Conservation (phyloP, 37 sponge, comb jelly and placozoan species). For the Diacarnus erythraeanus region DNA sequence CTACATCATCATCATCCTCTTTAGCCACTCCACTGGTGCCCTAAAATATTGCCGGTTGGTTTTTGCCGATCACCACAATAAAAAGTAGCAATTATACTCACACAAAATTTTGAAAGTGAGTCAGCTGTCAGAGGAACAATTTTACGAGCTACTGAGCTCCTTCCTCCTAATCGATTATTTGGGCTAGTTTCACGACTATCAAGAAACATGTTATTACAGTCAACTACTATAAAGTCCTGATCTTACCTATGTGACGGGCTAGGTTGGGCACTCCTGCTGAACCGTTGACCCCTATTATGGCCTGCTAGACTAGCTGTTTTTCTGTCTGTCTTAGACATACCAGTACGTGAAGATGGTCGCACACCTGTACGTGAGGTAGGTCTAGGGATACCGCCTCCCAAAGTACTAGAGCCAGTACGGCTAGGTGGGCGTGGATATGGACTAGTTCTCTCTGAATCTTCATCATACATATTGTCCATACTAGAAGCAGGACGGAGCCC, state of each 20-base stretch:
- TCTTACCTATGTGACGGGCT: constrained; percentile 61
- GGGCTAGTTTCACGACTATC: constrained; percentile 44
- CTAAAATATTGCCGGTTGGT: no score
- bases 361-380: constrained; percentile 14
- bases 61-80: no score
- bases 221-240: neutral
- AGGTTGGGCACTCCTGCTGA: constrained; percentile 40
- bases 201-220: neutral
- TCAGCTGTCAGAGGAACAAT: constrained; percentile 45
- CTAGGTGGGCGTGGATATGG: constrained; percentile 12
- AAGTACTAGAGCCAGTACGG: no score
- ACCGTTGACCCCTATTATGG: neutral
- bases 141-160: neutral
- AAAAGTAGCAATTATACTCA: constrained; percentile 10
- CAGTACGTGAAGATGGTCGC: constrained; percentile 25
- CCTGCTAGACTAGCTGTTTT: neutral
- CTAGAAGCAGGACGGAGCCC: neutral
- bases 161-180: neutral
- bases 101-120: constrained; percentile 29
- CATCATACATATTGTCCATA: constrained; percentile 10
- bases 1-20: constrained; percentile 73
- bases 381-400: neutral
- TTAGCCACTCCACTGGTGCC: neutral
- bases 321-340: neutral
- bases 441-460: neutral